Base-by-base conservation (phyloP, 53 echinoderm and acorn worm species). In the Astropecten irregularis region DNA sequence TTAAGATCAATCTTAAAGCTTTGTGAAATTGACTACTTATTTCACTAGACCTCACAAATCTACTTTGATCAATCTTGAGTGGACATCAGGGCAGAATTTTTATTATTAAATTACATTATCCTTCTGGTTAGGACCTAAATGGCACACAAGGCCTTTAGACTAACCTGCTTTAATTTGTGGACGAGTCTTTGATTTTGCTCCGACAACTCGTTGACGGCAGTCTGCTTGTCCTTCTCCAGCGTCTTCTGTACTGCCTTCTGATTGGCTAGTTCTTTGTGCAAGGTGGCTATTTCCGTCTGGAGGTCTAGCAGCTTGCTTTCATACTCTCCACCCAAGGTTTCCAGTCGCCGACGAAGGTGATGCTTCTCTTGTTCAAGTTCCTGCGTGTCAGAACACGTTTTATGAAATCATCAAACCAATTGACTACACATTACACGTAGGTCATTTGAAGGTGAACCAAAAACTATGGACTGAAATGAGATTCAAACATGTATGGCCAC, bases 141-240 rank as follows among this genome's bases (percentile, higher is more conserved):
- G n/a, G n/a, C n/a, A n/a, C n/a, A n/a, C n/a, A n/a, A n/a, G n/a
- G n/a, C n/a, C n/a, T 42, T 42, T 42, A 40, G 31, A 68, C 76
- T 30, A 83, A 90, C 93, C 87, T 90, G 77, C 71, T 90, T 86
- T 9, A 93, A 79, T 50, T 93, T 81, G 35, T 61, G 30, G 14
- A 68, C 79, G n/a, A 93, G 77, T 37, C 84, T 69, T 22, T 93
- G 93, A 50, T 93, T 93, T 58, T 90, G 84, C 33, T 93, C 90
- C 1, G 77, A 50, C 1, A 93, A 62, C 44, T 93, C 93, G 40
- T 79, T 67, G 10, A 93, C 62, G 15, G 58, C 73, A 35, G 72
- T 49, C 54, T 93, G 90, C 69, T 90, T 90, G 22, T 90, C 88
- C 56, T 79, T 87, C 16, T 88, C 93, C 14, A 85, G 21, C 3